Percentiles rank a stretch among this genome's conserved stretches.
Evolutionary conservation across 2,888 invertebrate genomes (phyloP).

Genomic region (Ornithoptera priamus): DNA sequence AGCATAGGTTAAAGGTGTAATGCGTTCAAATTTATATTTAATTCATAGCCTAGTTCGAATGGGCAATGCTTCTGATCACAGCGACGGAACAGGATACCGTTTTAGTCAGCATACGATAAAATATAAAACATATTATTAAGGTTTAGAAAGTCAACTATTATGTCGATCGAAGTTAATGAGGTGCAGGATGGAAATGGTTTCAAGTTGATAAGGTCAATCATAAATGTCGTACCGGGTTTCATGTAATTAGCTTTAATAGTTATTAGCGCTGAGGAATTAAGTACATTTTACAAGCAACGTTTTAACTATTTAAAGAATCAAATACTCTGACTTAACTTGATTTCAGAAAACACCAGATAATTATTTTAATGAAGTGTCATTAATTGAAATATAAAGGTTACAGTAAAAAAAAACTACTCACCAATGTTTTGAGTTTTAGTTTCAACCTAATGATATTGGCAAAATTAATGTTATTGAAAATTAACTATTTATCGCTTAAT

Average conservation of each 20-base stretch:
- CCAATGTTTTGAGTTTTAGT: too few species aligned
- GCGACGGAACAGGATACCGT: slow-evolving; percentile 19
- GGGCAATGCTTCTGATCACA: slow-evolving; percentile 19
- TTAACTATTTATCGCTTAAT: too few species aligned
- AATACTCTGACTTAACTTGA: not conserved
- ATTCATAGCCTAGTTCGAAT: slow-evolving; percentile 22
- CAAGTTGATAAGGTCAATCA: slow-evolving; percentile 50
- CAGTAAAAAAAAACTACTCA: too few species aligned
- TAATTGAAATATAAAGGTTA: too few species aligned
- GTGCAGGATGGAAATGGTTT: slow-evolving; percentile 29
- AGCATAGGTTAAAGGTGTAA: slow-evolving; percentile 24
- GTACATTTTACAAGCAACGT: not conserved
- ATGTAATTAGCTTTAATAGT: slow-evolving; percentile 32
- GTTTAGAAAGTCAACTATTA: slow-evolving; percentile 47
- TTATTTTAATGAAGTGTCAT: not conserved
- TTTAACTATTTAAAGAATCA: not conserved
- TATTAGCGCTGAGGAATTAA: slow-evolving; percentile 8
- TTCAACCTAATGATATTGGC: too few species aligned
- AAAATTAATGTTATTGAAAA: too few species aligned
- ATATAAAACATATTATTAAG: slow-evolving; percentile 38
- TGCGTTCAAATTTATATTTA: slow-evolving; percentile 23
- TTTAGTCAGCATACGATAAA: slow-evolving; percentile 24
- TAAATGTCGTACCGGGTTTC: slow-evolving; percentile 47
- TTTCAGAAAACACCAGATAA: not conserved
- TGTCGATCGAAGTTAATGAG: slow-evolving; percentile 43